Conservation (phyloP, 2,797 vertebrate genomes). For the Paguma larvata region DNA sequence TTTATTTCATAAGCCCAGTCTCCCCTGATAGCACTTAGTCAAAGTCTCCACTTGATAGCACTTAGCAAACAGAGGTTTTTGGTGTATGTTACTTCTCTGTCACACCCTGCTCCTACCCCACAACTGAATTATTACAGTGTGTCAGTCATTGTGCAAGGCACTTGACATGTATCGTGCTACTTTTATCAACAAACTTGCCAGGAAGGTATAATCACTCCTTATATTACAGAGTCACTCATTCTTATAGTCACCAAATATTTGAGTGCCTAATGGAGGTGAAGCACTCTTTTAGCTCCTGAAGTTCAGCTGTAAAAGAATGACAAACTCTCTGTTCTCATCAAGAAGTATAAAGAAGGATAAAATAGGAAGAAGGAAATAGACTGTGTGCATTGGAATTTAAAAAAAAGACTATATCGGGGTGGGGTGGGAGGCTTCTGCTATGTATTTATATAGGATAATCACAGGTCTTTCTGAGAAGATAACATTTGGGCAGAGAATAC, state of each 20-base stretch:
- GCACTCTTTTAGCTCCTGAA: neutral
- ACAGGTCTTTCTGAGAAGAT: neutral
- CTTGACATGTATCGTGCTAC: neutral
- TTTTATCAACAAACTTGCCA: neutral
- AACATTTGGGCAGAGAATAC: neutral
- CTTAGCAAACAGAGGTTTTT: neutral
- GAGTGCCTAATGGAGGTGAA: neutral
- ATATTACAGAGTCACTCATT: neutral
- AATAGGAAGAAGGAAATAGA: neutral
- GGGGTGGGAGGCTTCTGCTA: neutral
- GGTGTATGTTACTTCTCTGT: neutral
- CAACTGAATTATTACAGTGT: neutral
- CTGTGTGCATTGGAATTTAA: neutral
- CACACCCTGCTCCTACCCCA: accelerated
- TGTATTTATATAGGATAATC: neutral
- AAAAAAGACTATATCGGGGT: neutral
- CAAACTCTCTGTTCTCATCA: neutral
- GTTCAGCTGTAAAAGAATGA: neutral
- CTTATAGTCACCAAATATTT: neutral
- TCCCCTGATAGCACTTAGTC: no score
- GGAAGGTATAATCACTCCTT: neutral
- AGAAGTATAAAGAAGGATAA: conserved; percentile 1
- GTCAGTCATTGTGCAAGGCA: neutral
- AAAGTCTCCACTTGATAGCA: neutral
- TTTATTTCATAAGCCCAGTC: neutral